A percentile compares a stretch with the other conserved stretches of the same genome.
Conservation (phyloP, 2,888 invertebrate species). For the Trichacis sp. region DNA sequence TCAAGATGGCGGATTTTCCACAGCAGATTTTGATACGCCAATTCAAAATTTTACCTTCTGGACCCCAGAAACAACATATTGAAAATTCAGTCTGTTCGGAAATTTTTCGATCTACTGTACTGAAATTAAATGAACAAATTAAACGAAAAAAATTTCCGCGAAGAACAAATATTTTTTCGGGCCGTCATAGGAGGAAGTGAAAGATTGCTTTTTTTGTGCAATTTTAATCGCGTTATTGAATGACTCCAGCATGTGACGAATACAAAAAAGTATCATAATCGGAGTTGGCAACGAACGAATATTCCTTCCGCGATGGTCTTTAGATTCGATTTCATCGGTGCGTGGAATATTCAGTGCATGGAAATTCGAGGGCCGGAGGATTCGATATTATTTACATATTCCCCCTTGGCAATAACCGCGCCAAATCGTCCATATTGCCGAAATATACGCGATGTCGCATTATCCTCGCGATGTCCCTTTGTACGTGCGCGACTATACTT, state of each 20-base stretch:
- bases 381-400: slow-evolving; percentile 26
- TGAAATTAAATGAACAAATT: no score
- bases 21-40: no score
- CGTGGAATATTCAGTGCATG: slow-evolving; percentile 8
- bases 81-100: no score
- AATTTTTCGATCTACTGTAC: no score
- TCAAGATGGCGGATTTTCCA: no score
- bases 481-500: slow-evolving; percentile 3
- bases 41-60: no score
- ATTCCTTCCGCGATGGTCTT: slow-evolving; percentile 15
- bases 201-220: no score
- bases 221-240: slow-evolving; percentile 2
- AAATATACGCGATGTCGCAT: slow-evolving; percentile 31
- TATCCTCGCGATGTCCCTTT: slow-evolving; percentile 23
- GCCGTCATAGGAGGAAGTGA: no score
- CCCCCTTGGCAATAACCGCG: slow-evolving; percentile 13
- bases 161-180: no score
- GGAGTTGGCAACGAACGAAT: slow-evolving; percentile 11
- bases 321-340: slow-evolving; percentile 18
- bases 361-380: slow-evolving; percentile 13
- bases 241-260: slow-evolving; percentile 2
- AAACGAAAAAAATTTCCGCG: no score
- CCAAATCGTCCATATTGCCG: slow-evolving; percentile 25
- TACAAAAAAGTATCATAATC: slow-evolving; percentile 3
- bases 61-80: no score